Conservation (phyloP, 2,888 invertebrate species). For the Nowickia ferox region DNA sequence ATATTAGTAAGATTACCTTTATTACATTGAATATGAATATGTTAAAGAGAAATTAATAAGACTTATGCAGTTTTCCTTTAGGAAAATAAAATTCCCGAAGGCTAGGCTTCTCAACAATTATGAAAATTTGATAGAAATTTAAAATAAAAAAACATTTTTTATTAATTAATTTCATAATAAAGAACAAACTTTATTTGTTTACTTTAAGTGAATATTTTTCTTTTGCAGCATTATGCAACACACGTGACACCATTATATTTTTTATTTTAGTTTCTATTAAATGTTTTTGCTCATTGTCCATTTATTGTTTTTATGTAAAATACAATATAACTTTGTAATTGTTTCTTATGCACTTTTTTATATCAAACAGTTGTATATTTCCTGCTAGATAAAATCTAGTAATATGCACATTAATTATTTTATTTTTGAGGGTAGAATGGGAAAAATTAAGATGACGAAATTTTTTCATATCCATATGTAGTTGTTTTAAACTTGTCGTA, state of each 20-base stretch:
- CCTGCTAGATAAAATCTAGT: slow-evolving; percentile 25
- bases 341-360: not conserved
- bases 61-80: no score
- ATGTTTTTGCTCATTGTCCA: slow-evolving; percentile 12
- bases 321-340: slow-evolving; percentile 44
- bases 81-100: no score
- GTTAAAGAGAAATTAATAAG: no score
- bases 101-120: no score
- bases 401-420: slow-evolving; percentile 10
- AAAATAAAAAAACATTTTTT: slow-evolving; percentile 44
- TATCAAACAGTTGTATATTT: slow-evolving; percentile 29
- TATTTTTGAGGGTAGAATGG: not conserved
- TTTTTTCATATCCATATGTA: not conserved
- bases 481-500: slow-evolving; percentile 6
- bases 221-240: slow-evolving; percentile 30
- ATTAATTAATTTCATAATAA: slow-evolving; percentile 57
- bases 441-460: slow-evolving; percentile 7
- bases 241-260: slow-evolving; percentile 38
- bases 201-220: slow-evolving; percentile 24
- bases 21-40: no score
- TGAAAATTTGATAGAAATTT: not conserved
- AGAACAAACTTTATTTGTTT: slow-evolving; percentile 63
- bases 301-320: slow-evolving; percentile 35
- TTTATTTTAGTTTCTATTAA: slow-evolving; percentile 22
- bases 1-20: no score